A percentile compares a stretch with the other conserved stretches of the same genome.
Conservation (phyloP, 1,140 invertebrate genomes). For the Schlechtendalia chinensis region DNA sequence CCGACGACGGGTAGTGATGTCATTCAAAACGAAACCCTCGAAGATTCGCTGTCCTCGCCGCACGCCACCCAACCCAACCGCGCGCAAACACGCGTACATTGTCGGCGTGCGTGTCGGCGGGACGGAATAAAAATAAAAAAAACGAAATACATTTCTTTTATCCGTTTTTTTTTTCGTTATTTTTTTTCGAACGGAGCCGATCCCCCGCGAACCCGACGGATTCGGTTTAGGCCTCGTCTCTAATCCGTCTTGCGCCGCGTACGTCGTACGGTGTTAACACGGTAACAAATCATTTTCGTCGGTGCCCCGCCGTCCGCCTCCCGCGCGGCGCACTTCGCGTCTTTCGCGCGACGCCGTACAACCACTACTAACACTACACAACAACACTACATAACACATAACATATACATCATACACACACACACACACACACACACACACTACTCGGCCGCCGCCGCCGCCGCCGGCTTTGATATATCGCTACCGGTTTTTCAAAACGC, state of each 20-base stretch:
- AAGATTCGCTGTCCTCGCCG: too few relatives aligned
- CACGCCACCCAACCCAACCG: too few relatives aligned
- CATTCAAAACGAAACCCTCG: too few relatives aligned
- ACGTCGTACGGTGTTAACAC: conserved; percentile 37
- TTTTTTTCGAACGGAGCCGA: too few relatives aligned
- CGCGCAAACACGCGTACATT: too few relatives aligned
- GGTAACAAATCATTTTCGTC: conserved; percentile 47
- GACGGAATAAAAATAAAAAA: background rate
- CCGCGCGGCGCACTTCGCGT: background rate
- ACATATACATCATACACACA: too few relatives aligned
- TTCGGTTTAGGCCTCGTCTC: conserved; percentile 33
- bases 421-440: background rate
- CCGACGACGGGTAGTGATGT: too few relatives aligned
- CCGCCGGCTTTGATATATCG: conserved; percentile 48
- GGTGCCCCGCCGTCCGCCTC: background rate
- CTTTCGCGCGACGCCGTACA: background rate
- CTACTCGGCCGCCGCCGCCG: conserved; percentile 24
- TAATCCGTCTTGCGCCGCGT: conserved; percentile 5
- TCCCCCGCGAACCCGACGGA: conserved; percentile 20
- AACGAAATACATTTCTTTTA: too few relatives aligned
- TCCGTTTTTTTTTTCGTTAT: too few relatives aligned
- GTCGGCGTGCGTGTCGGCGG: too few relatives aligned
- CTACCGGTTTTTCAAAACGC: conserved; percentile 50
- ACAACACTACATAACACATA: too few relatives aligned
- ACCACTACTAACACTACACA: too few relatives aligned